Base-by-base conservation (phyloP, 2,888 invertebrate species). In the Pachycephus smyrnensis region DNA sequence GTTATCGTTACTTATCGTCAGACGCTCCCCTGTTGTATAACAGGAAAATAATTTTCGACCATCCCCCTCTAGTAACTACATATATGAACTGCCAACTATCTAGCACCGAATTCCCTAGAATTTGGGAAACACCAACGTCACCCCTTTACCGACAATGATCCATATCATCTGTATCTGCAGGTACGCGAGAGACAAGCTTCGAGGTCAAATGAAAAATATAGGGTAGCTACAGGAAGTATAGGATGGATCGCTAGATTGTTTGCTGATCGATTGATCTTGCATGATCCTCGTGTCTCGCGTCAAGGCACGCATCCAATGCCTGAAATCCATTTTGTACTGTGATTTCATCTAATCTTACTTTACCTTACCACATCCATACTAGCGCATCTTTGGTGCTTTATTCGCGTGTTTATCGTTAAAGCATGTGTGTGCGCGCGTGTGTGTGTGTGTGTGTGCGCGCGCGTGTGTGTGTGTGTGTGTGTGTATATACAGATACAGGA, bases 251-350 rank as follows among this genome's bases (percentile, higher is more conserved):
- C 9, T 23, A 55, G 55, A 55, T 1, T 55, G 23, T 55, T 55
- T 55, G 55, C 55, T 9, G 55, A 55, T 55, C 55, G 80, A 83
- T 77, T 83, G 83, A 85, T 86, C 86, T 83, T 74, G 36, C 77
- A 37, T 87, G 88, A 88, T 88, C 87, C 88, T 83, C 78, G 82
- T 82, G 84, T 82, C 80, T 80, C 80, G 82, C 83, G 82, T 80
- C 77, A 84, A 81, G 81, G 85, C 87, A 88, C 88, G 88, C 84
- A 78, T 86, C 84, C 82, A 79, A 79, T 12, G 71, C 12, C 71
- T 71, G 71, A 15, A 31, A 71, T 71, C 23, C 31, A 68, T 75
- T 75, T 36, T 23, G 30, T 75, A 69, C 75, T 32, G 71, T 40
- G 77, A 77, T 77, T 77, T 75, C 32, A 30, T 31, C 55, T 68